phyloP scores from a whole-genome alignment of 2,113 vertebrate species.

The Eira barbara region DNA sequence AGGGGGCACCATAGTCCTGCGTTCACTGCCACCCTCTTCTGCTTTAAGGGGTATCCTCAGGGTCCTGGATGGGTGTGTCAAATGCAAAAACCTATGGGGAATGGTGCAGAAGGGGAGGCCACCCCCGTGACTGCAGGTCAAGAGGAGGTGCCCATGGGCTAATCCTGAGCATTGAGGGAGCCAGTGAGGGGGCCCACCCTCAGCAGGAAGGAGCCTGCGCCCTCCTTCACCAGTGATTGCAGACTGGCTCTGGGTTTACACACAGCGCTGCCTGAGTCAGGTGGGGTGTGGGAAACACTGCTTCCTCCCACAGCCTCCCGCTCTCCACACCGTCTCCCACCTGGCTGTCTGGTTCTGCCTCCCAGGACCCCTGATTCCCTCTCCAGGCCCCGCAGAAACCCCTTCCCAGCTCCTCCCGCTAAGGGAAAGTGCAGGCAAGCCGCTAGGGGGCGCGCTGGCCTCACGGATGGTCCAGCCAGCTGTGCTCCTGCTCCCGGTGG shows the following conservation, averaged over 20 bases:
- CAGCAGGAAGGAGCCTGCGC: not conserved
- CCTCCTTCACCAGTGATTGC: not conserved
- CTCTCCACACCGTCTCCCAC: not conserved
- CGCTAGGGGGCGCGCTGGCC: slow-evolving; percentile 26
- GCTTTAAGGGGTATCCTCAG: not conserved
- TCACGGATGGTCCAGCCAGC: fast-evolving
- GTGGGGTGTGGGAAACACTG: not conserved
- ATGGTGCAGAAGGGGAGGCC: not conserved
- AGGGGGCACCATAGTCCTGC: not conserved
- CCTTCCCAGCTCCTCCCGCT: fast-evolving
- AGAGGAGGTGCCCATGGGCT: not conserved
- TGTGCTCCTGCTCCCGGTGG: fast-evolving
- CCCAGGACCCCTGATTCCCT: not conserved
- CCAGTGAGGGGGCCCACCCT: not conserved
- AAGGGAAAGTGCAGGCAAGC: not conserved
- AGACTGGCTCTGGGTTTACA: not conserved
- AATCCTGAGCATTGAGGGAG: not conserved
- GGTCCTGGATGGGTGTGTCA: not conserved
- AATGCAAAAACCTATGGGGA: not conserved
- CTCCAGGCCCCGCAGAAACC: not conserved
- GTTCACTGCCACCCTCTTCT: not conserved
- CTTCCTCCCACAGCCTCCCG: not conserved
- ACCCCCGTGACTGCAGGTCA: not conserved
- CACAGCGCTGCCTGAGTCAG: not conserved
- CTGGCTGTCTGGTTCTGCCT: not conserved